Base-by-base conservation (phyloP, 2,113 vertebrate genomes). In the Platysternon megacephalum region DNA sequence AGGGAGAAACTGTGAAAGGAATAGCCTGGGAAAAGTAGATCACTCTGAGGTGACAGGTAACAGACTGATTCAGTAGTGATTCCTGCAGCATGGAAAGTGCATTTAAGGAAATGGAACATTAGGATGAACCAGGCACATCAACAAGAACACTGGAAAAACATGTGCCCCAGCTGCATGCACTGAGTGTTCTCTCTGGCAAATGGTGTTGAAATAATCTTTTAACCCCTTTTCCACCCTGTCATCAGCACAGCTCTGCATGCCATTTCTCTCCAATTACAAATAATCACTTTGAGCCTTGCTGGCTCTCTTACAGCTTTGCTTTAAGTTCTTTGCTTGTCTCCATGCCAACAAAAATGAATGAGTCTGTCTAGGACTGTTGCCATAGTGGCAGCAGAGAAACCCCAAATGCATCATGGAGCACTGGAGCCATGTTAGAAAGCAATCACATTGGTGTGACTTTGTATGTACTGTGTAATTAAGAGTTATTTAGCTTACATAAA, bases 351-450 rank as follows among this genome's bases (percentile, higher is more conserved):
- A 89, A 94, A 94, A 96, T 49, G 9, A 97, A 88, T 48, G 72
- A 87, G n/a, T 42, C 44, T 82, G 24, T 22, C 85, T 86, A 90
- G 35, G 78, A 76, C 35, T 91, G 86, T 28, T 93, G 39, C 79
- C 88, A 42, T n/a, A 95, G 72, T 4, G 91, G n/a, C 46, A 94
- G 86, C n/a, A 84, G 72, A 78, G 95, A 94, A 89, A 85, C 79
- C 85, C 49, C 56, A 44, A n/a, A 46, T 29, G 22, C 80, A 83
- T 65, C 39, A 87, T 2, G 2, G 35, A 3, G 46, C 11, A 19
- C 29, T 88, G 78, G 51, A 89, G 90, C 32, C 79, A 65, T 56
- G 90, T 49, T 6, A 91, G 32, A 42, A 93, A 93, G 4, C n/a
- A 94, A 91, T 92, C 52, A 56, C 42, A 46, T 53, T 4, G 52